These are phyloP conservation scores for Pipistrellus kuhlii DNA, from an alignment of 2,797 vertebrate species.

Conservation along the genomic window DNA sequence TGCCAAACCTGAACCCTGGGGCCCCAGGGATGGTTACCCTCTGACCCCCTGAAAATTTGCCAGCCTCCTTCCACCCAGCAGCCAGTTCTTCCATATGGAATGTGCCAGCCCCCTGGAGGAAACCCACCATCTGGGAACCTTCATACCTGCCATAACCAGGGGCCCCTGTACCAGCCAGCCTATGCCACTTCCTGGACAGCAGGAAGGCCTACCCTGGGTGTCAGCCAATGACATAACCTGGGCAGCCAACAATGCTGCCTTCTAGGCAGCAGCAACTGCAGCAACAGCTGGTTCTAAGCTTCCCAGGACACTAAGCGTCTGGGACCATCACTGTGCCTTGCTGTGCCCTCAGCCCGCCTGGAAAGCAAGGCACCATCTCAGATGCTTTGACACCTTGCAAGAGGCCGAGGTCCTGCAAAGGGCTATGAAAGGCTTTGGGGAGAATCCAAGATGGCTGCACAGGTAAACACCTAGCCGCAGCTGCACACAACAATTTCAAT, in stretches of 20 bases:
- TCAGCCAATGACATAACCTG: conserved; percentile 77
- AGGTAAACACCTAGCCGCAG: too few species aligned
- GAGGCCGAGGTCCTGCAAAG: conserved; percentile 97
- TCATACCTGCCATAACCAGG: conserved; percentile 89
- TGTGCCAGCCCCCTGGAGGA: conserved; percentile 92
- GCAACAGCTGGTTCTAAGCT: conserved; percentile 88
- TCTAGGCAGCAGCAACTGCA: conserved; percentile 83
- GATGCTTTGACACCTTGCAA: conserved; percentile 94
- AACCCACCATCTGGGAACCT: conserved; percentile 89
- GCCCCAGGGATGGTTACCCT: conserved; percentile 84
- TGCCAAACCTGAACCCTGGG: conserved; percentile 87
- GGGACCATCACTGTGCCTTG: conserved; percentile 81
- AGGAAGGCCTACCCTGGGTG: conserved; percentile 80
- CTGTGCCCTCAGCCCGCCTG: conserved; percentile 78
- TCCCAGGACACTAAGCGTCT: conserved; percentile 89
- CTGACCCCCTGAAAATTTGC: conserved; percentile 86
- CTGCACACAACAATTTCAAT: too few species aligned
- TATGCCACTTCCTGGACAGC: conserved; percentile 85
- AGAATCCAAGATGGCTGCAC: too few species aligned
- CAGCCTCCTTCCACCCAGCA: conserved; percentile 90
- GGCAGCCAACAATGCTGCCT: conserved; percentile 74
- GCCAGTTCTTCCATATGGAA: conserved; percentile 88
- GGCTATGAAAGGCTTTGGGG: conserved; percentile 97
- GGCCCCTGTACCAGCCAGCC: conserved; percentile 89
- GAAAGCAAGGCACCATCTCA: conserved; percentile 91